Conservation (phyloP, 2,888 invertebrate species). For the Apoderus coryli region DNA sequence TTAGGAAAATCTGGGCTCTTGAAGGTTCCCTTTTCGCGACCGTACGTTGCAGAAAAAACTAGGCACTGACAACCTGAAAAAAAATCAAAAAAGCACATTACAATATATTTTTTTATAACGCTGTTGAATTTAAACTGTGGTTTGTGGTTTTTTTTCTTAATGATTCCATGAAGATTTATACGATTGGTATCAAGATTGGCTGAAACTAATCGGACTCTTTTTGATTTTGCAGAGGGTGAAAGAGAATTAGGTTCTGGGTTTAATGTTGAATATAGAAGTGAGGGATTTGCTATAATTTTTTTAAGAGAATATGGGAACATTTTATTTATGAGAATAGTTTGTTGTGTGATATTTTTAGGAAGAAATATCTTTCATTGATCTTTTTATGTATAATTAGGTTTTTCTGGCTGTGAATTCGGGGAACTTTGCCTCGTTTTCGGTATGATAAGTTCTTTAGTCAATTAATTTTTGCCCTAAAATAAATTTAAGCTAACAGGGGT, state of each 20-base stretch:
- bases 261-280: slow-evolving; percentile 62
- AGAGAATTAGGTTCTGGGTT: slow-evolving; percentile 66
- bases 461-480: slow-evolving; percentile 43
- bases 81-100: too few relatives aligned
- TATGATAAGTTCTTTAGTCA: slow-evolving; percentile 58
- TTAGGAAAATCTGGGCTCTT: slow-evolving; percentile 73
- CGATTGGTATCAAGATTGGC: slow-evolving; percentile 48
- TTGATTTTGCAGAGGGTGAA: slow-evolving; percentile 69
- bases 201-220: slow-evolving; percentile 58
- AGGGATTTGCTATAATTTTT: slow-evolving; percentile 59
- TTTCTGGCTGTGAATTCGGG: slow-evolving; percentile 51
- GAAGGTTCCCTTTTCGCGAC: slow-evolving; percentile 65
- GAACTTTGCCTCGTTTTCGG: slow-evolving; percentile 53
- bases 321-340: slow-evolving; percentile 50
- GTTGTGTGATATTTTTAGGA: slow-evolving; percentile 44
- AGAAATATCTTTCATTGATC: slow-evolving; percentile 33
- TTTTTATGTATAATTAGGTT: slow-evolving; percentile 45
- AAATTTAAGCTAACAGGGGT: slow-evolving; percentile 48
- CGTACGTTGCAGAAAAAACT: slow-evolving; percentile 64
- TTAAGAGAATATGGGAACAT: slow-evolving; percentile 53
- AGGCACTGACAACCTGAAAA: slow-evolving; percentile 71
- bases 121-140: slow-evolving; percentile 40
- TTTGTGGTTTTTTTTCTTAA: slow-evolving; percentile 42
- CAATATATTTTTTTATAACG: slow-evolving; percentile 44
- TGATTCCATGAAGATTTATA: slow-evolving; percentile 40